A percentile compares a stretch with the other conserved stretches of the same genome.
phyloP scores from a whole-genome alignment of 2,797 vertebrate genomes.

The Acipenser transmontanus region DNA sequence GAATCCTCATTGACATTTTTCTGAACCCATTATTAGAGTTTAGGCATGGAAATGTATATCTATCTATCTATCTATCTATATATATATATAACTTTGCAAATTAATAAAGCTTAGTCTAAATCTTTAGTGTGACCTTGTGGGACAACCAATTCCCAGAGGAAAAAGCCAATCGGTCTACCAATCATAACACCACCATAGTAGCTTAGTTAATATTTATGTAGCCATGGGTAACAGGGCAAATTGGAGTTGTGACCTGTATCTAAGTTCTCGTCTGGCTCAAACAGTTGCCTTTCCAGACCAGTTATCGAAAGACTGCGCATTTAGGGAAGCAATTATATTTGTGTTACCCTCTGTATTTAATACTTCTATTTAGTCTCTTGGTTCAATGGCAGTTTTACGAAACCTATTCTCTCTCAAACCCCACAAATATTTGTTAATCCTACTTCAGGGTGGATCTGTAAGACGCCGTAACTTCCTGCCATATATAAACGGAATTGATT shows the following conservation, averaged over 20 bases:
- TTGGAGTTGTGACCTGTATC: slow-evolving; percentile 35
- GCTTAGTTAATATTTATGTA: slow-evolving; percentile 61
- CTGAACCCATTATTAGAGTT: neutral
- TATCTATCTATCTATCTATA: no score
- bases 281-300: slow-evolving; percentile 27
- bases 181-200: slow-evolving; percentile 36
- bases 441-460: neutral
- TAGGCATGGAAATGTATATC: neutral
- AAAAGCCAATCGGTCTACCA: slow-evolving; percentile 50
- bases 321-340: slow-evolving; percentile 19
- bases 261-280: slow-evolving; percentile 32
- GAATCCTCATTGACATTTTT: neutral
- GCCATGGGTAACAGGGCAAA: slow-evolving; percentile 46
- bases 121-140: slow-evolving; percentile 32
- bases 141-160: slow-evolving; percentile 41
- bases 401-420: slow-evolving; percentile 1
- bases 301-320: slow-evolving; percentile 23
- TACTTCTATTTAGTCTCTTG: slow-evolving; percentile 1
- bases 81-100: no score
- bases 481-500: neutral
- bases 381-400: neutral
- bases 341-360: slow-evolving; percentile 10
- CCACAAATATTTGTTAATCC: slow-evolving; percentile 7
- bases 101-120: no score
- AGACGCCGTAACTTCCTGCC: neutral